phyloP scores from a whole-genome alignment of 2,113 vertebrate genomes.

The Lycocorax pyrrhopterus region DNA sequence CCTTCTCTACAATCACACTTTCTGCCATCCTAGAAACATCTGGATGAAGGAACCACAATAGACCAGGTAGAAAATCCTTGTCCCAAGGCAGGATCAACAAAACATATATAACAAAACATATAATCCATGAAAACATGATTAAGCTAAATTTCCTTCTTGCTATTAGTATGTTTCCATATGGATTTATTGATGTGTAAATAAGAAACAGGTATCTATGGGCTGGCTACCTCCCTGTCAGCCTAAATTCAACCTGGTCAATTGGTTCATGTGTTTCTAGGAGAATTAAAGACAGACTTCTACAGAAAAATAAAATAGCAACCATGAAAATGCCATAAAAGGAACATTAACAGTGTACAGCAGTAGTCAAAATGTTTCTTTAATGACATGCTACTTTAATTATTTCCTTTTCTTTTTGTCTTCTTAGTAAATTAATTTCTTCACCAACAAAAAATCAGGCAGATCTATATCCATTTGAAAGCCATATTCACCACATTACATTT shows the following conservation, averaged over 20 bases:
- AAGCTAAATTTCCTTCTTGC: not conserved
- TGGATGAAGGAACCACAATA: not conserved
- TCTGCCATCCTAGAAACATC: not conserved
- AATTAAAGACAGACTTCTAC: not conserved
- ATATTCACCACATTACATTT: not conserved
- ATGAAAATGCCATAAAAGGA: not conserved
- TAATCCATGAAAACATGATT: not conserved
- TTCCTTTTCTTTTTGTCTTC: not conserved
- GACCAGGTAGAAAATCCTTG: not conserved
- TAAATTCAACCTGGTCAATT: not conserved
- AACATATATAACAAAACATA: not conserved
- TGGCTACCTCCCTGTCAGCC: not conserved
- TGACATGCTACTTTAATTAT: not conserved
- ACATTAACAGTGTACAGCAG: rapidly evolving
- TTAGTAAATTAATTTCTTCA: not conserved
- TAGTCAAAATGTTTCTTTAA: not conserved
- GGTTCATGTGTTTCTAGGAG: not conserved
- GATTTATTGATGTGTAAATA: not conserved
- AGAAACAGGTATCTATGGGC: not conserved
- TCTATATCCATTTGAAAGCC: not conserved
- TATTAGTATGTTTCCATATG: not conserved
- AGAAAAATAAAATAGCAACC: not conserved
- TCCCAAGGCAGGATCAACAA: not conserved
- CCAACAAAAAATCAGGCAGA: not conserved
- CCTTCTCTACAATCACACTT: not conserved